A percentile compares a stretch with the other conserved stretches of the same genome.
phyloP scores from a whole-genome alignment of 64 coral and sea anemone genomes.

The Stichodactyla helianthus region DNA sequence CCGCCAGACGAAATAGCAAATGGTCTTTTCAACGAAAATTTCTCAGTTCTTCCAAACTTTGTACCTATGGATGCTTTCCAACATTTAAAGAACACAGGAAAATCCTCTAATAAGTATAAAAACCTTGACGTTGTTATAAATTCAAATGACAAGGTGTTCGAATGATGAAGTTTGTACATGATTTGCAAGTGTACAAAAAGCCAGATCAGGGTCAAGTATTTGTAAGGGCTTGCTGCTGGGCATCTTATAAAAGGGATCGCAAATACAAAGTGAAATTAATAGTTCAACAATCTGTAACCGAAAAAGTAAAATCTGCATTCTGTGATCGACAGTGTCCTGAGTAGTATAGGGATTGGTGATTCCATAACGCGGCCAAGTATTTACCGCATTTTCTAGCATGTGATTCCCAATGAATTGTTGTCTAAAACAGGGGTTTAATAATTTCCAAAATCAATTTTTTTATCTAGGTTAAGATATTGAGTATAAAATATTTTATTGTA shows the following conservation, averaged over 20 bases:
- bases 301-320: constrained; percentile 21
- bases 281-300: constrained; percentile 9
- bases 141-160: constrained; percentile 33
- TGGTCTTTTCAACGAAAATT: constrained; percentile 24
- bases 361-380: too few relatives aligned
- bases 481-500: too few relatives aligned
- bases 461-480: too few relatives aligned
- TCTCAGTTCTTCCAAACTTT: constrained; percentile 24
- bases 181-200: constrained; percentile 35
- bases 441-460: too few relatives aligned
- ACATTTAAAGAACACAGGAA: constrained; percentile 36
- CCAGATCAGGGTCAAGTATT: constrained; percentile 37
- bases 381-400: too few relatives aligned
- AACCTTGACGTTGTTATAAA: constrained; percentile 15
- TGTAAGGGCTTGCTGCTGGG: constrained; percentile 62
- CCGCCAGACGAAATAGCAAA: constrained; percentile 19
- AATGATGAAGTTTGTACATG: constrained; percentile 45
- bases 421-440: too few relatives aligned
- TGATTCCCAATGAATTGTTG: too few relatives aligned
- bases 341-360: too few relatives aligned
- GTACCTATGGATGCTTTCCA: constrained; percentile 48
- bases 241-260: constrained; percentile 58
- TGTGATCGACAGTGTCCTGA: constrained; percentile 49
- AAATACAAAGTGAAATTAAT: constrained; percentile 60
- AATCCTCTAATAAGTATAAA: constrained; percentile 33